These are phyloP conservation scores for Marisa cornuarietis DNA, from an alignment of 1,140 invertebrate genomes.

Conservation along the genomic window DNA sequence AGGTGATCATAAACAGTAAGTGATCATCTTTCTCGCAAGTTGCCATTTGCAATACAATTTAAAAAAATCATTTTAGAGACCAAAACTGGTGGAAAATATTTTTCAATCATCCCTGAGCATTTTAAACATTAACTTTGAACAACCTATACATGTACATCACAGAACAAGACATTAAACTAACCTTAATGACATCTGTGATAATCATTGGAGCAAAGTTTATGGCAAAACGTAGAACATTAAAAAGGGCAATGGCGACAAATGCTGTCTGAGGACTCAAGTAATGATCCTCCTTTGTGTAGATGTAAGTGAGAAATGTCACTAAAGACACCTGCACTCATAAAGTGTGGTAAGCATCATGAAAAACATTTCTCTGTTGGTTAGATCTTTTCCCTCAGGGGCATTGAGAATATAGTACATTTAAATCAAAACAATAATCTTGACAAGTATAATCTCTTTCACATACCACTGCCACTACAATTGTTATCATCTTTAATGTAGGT, in stretches of 20 bases:
- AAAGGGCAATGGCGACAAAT: constrained; percentile 95
- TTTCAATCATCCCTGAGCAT: not conserved
- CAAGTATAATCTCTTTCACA: too few relatives aligned
- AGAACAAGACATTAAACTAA: not conserved
- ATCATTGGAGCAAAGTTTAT: constrained; percentile 70
- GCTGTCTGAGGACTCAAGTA: constrained; percentile 68
- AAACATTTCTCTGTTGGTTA: too few relatives aligned
- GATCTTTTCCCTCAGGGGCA: too few relatives aligned
- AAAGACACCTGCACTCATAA: constrained; percentile 66
- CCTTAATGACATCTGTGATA: constrained; percentile 58
- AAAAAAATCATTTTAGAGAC: not conserved
- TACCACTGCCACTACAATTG: too few relatives aligned
- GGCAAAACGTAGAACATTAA: constrained; percentile 96
- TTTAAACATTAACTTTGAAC: not conserved
- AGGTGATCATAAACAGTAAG: too few relatives aligned
- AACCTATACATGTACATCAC: not conserved
- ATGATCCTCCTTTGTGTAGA: constrained; percentile 61
- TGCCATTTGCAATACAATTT: too few relatives aligned
- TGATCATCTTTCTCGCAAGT: too few relatives aligned
- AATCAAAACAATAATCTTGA: too few relatives aligned
- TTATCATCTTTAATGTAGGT: too few relatives aligned
- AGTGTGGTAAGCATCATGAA: not conserved
- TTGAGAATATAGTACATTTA: too few relatives aligned
- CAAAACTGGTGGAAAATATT: too few relatives aligned
- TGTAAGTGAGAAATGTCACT: constrained; percentile 72